Percentiles rank a stretch among this genome's conserved stretches.
phyloP scores from a whole-genome alignment of 2,888 invertebrate genomes.

The Eupithecia abbreviata region DNA sequence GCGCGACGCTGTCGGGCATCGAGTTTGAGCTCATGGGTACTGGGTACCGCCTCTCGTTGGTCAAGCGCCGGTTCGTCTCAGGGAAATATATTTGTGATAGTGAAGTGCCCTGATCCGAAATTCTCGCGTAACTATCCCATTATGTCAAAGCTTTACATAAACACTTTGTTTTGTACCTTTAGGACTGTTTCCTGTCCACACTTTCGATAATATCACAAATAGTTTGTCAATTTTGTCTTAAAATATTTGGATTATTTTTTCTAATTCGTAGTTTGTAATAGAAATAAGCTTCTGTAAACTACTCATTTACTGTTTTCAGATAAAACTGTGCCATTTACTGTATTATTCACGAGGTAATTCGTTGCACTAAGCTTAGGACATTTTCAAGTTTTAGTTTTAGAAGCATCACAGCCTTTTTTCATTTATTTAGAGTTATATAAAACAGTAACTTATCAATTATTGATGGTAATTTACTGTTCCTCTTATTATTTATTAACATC shows the following conservation, averaged over 20 bases:
- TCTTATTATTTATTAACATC: background rate
- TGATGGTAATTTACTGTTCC: background rate
- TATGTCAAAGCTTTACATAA: conserved; percentile 28
- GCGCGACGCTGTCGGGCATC: conserved; percentile 96
- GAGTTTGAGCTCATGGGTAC: conserved; percentile 95
- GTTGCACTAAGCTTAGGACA: conserved; percentile 30
- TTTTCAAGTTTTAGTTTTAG: conserved; percentile 26
- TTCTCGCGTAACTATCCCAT: conserved; percentile 42
- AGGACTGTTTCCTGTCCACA: conserved; percentile 83
- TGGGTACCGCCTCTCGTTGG: conserved; percentile 96
- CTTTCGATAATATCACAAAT: conserved; percentile 63
- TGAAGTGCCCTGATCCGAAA: conserved; percentile 80
- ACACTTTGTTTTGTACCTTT: conserved; percentile 71
- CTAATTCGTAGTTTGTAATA: conserved; percentile 56
- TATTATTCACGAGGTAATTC: conserved; percentile 41
- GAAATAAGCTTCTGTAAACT: conserved; percentile 56
- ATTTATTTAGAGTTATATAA: background rate
- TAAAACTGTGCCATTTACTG: conserved; percentile 76
- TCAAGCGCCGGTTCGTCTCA: conserved; percentile 97
- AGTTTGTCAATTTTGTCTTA: conserved; percentile 70
- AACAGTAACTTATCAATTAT: background rate
- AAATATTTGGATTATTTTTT: conserved; percentile 63
- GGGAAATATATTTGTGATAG: conserved; percentile 96
- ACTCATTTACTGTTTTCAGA: conserved; percentile 61
- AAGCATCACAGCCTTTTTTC: conserved; percentile 31